A percentile compares a stretch with the other conserved stretches of the same genome.
These are phyloP conservation scores for Drosophila suzukii DNA, from an alignment of 1,140 invertebrate species.

Conservation along the genomic window DNA sequence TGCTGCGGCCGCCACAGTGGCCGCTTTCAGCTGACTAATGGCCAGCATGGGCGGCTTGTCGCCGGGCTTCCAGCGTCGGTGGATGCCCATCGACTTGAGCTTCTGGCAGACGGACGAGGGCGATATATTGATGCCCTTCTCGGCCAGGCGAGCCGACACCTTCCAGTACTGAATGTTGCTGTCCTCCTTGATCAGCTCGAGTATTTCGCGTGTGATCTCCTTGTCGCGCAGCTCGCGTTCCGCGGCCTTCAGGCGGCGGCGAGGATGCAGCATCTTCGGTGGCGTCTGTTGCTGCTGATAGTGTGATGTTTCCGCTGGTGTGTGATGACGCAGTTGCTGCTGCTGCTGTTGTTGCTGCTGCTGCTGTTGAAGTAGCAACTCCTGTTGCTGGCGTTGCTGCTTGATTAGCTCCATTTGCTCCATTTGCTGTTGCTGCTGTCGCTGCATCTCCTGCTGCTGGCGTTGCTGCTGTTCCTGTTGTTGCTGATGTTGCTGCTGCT, in stretches of 20 bases:
- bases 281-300: conserved; percentile 57
- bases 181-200: conserved; percentile 81
- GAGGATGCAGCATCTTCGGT: conserved; percentile 63
- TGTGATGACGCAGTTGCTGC: conserved; percentile 41
- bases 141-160: conserved; percentile 78
- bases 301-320: conserved; percentile 67
- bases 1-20: conserved; percentile 47
- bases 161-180: conserved; percentile 84
- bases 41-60: conserved; percentile 79
- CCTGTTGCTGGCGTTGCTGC: conserved; percentile 52
- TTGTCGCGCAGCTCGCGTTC: conserved; percentile 78
- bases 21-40: conserved; percentile 75
- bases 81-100: conserved; percentile 82
- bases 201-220: conserved; percentile 82
- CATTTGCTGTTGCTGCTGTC: conserved; percentile 43
- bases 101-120: conserved; percentile 83
- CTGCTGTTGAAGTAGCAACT: conserved; percentile 39
- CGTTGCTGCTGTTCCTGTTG: conserved; percentile 41
- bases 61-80: conserved; percentile 81
- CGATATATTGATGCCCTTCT: conserved; percentile 81
- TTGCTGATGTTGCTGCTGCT: conserved; percentile 26
- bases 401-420: conserved; percentile 45
- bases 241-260: conserved; percentile 76
- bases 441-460: conserved; percentile 55
- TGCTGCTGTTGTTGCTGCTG: conserved; percentile 45